Percentiles rank a stretch among this genome's conserved stretches.
These are phyloP conservation scores for Phyto melanocephala DNA, from an alignment of 2,888 invertebrate species.

Conservation along the genomic window DNA sequence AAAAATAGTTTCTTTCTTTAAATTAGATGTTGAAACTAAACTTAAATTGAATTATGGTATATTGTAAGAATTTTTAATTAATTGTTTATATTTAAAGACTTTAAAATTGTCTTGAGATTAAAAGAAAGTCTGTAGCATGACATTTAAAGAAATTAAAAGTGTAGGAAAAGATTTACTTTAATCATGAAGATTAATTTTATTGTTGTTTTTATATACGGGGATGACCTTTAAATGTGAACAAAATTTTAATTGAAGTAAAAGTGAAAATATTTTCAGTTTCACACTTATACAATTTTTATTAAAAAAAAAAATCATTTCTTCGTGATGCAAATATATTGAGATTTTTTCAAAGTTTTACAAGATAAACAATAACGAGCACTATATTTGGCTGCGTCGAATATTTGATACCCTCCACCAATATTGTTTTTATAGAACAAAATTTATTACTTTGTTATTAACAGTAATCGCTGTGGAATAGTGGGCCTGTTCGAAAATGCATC, in stretches of 20 bases:
- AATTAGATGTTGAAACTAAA: not conserved
- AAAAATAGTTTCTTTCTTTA: slow-evolving; percentile 2
- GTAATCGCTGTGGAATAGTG: too few relatives aligned
- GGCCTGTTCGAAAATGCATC: too few relatives aligned
- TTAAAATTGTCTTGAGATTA: not conserved
- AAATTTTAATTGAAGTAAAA: slow-evolving; percentile 25
- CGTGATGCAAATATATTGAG: too few relatives aligned
- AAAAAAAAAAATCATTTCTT: too few relatives aligned
- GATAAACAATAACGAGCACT: too few relatives aligned
- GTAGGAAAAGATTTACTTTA: not conserved
- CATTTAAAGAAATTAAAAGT: slow-evolving; percentile 32
- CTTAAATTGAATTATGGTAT: slow-evolving; percentile 38
- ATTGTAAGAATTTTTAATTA: slow-evolving; percentile 47
- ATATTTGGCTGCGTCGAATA: too few relatives aligned
- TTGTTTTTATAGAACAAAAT: too few relatives aligned
- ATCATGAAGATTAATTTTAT: not conserved
- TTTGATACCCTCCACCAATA: too few relatives aligned
- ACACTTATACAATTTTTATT: too few relatives aligned
- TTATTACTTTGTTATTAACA: too few relatives aligned
- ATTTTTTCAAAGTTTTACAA: too few relatives aligned
- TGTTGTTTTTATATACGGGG: not conserved
- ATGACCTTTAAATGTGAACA: slow-evolving; percentile 15
- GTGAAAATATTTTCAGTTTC: slow-evolving; percentile 32
- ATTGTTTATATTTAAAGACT: not conserved
- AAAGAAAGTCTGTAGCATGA: slow-evolving; percentile 33